Evolutionary conservation across 2,888 invertebrate species (phyloP).

Genomic region (Pristionchus arcanus): DNA sequence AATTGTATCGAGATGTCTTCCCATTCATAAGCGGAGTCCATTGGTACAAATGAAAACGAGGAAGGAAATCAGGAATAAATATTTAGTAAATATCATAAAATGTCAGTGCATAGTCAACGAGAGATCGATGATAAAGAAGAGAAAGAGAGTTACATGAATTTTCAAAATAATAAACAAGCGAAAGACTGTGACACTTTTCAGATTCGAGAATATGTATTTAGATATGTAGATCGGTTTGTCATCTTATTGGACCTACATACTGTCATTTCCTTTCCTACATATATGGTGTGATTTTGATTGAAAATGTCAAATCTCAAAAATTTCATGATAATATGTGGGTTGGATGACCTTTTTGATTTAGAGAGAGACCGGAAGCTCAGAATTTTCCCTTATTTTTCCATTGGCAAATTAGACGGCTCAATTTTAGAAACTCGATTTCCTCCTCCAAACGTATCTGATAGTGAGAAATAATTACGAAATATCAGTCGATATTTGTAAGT

Average conservation of each 20-base stretch:
- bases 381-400: too few species aligned
- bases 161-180: background rate
- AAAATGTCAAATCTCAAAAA: too few species aligned
- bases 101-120: background rate
- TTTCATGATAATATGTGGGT: too few species aligned
- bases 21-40: background rate
- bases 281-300: too few species aligned
- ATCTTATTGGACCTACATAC: too few species aligned
- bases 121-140: background rate
- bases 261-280: too few species aligned
- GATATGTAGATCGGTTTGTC: too few species aligned
- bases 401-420: too few species aligned
- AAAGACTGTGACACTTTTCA: background rate
- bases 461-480: background rate
- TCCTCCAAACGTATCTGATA: background rate
- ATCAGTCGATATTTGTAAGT: background rate
- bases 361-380: too few species aligned
- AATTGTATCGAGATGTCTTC: background rate
- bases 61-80: conserved; percentile 8
- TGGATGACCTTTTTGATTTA: too few species aligned
- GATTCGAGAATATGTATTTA: background rate
- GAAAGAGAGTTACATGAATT: too few species aligned
- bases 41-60: background rate
- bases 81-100: background rate
- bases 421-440: too few species aligned